Percentiles rank a stretch among this genome's conserved stretches.
Conservation (phyloP, 2,113 vertebrate species). For the Osmerus eperlanus region DNA sequence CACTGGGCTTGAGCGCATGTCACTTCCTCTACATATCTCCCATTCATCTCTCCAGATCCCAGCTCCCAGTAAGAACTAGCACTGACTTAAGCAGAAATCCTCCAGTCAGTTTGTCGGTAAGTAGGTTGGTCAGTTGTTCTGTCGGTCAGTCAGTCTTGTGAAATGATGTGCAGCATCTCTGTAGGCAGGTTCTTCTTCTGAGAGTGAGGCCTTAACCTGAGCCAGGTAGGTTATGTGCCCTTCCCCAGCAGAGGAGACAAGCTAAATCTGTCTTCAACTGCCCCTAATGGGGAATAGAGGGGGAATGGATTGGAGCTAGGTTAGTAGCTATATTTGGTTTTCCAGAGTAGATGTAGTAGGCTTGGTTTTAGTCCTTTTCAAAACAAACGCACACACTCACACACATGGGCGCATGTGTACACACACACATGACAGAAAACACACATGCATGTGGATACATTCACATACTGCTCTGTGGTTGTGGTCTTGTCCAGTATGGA, state of each 20-base stretch:
- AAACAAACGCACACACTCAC: conserved; percentile 15
- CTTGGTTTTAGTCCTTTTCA: too few relatives aligned
- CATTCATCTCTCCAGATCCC: conserved; percentile 54
- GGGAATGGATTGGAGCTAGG: neutral
- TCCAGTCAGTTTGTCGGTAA: neutral
- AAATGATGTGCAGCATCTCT: neutral
- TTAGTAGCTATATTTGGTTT: too few relatives aligned
- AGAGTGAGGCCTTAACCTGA: neutral
- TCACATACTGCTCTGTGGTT: conserved; percentile 40
- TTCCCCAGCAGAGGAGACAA: neutral
- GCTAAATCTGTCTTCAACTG: neutral
- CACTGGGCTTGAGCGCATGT: conserved; percentile 24
- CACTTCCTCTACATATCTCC: conserved; percentile 42
- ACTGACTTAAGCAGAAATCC: conserved; percentile 21
- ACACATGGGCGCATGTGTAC: neutral
- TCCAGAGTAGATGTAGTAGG: too few relatives aligned
- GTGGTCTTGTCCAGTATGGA: conserved; percentile 49
- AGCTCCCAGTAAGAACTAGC: conserved; percentile 32
- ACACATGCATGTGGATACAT: neutral
- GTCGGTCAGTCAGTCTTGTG: neutral
- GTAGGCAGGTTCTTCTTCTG: neutral
- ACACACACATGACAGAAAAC: conserved; percentile 6
- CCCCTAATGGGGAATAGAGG: neutral
- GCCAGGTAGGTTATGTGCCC: neutral
- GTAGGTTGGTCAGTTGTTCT: neutral